Conservation (phyloP, 2,113 vertebrate genomes). For the Prietella phreatophila region DNA sequence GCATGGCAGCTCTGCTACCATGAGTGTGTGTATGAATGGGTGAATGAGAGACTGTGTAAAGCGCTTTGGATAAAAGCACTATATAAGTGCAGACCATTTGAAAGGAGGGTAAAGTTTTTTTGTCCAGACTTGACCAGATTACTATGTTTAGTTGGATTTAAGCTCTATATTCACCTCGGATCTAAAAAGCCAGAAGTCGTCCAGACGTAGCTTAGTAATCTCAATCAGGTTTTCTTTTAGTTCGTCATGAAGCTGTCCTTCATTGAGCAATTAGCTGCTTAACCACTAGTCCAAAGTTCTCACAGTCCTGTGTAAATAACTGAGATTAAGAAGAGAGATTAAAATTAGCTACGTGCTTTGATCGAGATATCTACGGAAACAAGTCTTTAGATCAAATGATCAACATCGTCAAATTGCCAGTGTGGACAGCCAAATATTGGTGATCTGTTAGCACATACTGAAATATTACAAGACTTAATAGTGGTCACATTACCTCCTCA, state of each 20-base stretch:
- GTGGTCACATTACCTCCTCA: not conserved
- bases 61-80: too few relatives aligned
- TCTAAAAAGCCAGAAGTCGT: conserved; percentile 84
- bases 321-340: not conserved
- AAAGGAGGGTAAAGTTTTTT: not conserved
- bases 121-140: not conserved
- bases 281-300: conserved; percentile 91
- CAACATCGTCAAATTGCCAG: not conserved
- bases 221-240: conserved; percentile 86
- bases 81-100: not conserved
- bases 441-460: not conserved
- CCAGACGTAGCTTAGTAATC: conserved; percentile 85
- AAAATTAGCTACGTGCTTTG: not conserved
- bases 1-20: too few relatives aligned
- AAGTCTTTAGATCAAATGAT: not conserved
- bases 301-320: conserved; percentile 89
- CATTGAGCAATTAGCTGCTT: conserved; percentile 92
- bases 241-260: conserved; percentile 81
- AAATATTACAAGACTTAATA: not conserved
- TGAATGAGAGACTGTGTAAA: too few relatives aligned
- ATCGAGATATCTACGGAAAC: not conserved
- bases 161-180: conserved; percentile 74
- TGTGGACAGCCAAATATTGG: not conserved
- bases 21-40: too few relatives aligned
- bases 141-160: not conserved